Evolutionary conservation across 2,113 vertebrate genomes (phyloP).

Genomic region (Struthidea cinerea): DNA sequence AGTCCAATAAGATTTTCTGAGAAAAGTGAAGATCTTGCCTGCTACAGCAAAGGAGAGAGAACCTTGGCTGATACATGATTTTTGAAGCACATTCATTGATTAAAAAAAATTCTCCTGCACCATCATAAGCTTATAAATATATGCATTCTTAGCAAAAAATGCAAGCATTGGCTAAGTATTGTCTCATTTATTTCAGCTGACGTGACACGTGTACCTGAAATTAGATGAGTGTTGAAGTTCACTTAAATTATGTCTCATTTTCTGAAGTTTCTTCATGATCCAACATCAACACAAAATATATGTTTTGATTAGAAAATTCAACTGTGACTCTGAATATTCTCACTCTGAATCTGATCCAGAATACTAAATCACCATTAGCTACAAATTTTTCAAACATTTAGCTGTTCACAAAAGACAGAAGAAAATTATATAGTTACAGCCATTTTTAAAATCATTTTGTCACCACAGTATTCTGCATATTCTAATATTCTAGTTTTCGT

Average conservation of each 20-base stretch:
- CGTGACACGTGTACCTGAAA: neutral
- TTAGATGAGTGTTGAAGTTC: neutral
- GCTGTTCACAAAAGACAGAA: neutral
- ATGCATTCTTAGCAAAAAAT: neutral
- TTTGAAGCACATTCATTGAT: neutral
- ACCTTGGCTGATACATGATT: neutral
- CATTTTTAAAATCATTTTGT: neutral
- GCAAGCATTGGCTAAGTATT: neutral
- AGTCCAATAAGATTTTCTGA: neutral
- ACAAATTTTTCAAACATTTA: neutral
- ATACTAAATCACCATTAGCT: neutral
- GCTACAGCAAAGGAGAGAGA: neutral
- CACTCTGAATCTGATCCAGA: neutral
- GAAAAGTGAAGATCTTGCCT: neutral
- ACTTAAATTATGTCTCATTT: neutral
- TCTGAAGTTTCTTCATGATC: neutral
- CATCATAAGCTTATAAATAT: neutral
- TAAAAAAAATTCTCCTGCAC: neutral
- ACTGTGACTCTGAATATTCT: neutral
- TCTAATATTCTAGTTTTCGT: neutral
- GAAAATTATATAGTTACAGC: neutral
- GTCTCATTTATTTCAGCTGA: neutral
- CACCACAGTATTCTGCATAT: slow-evolving; percentile 9
- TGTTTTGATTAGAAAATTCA: neutral
- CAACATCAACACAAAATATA: neutral